Base-by-base conservation (phyloP, 2,888 invertebrate species). In the Microchrysa polita region DNA sequence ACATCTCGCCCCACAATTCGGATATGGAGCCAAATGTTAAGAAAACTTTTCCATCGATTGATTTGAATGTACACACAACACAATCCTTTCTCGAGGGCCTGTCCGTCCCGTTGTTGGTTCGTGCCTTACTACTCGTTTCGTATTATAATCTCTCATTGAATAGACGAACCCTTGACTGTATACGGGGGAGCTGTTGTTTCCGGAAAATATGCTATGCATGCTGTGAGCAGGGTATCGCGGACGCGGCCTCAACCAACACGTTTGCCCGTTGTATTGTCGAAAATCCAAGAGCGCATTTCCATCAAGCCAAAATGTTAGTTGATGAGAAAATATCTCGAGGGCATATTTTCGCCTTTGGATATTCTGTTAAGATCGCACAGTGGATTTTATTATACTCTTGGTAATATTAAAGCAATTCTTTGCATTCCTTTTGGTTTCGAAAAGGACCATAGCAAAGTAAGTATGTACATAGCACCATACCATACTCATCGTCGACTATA, bases 321-420 rank as follows among this genome's bases (percentile, higher is more conserved):
- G 61, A 61, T 61, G 61, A 61, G 16, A 40, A 61, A 61, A 61
- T 61, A 61, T 61, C 61, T 42, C 42, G 34, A 40, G 48, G 65
- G 22, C 20, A 48, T 12, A 48, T 65, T 61, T 65, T 23, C 65
- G 23, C 48, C 22, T 16, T 14, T 20, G 23, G 48, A 48, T 44
- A 65, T 65, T 48, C 65, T 16, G 53, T 55, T 67, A 12, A 53
- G 55, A 27, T 55, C 20, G 55, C 16, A 67, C 18, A 53, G 10
- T 53, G 67, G 53, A 27, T 55, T 67, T 55, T 53, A 67, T 53
- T 53, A 27, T 67, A 16, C 67, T 67, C 55, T 55, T 53, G 55
- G 40, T 53, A 40, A 55, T 67, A 65, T 65, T 65, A 65, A 65
- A 65, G 65, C 48, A 16, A 65, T 65, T 48, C 48, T 40, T 53